Conservation (phyloP, 2,888 invertebrate genomes). For the Drosophila siamana region DNA sequence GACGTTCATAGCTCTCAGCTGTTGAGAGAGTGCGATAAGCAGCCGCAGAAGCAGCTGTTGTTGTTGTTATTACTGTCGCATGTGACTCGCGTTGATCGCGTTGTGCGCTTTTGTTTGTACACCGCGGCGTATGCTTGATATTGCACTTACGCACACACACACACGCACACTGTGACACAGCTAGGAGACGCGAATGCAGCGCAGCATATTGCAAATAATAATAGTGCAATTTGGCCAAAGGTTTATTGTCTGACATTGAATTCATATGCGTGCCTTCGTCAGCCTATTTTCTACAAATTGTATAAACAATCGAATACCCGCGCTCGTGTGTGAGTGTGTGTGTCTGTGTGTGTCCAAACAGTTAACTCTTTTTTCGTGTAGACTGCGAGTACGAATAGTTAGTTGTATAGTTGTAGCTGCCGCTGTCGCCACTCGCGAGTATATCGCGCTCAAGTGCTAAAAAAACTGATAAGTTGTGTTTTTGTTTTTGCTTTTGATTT, state of each 20-base stretch:
- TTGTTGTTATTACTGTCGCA: conserved; percentile 38
- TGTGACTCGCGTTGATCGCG: conserved; percentile 61
- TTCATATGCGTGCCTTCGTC: conserved; percentile 44
- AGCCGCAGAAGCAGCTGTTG: conserved; percentile 4
- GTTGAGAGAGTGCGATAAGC: conserved; percentile 59
- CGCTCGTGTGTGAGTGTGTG: neutral
- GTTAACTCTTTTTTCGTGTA: conserved; percentile 45
- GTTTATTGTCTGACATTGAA: conserved; percentile 72
- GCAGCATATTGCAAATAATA: conserved; percentile 46
- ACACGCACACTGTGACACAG: neutral
- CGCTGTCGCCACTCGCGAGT: conserved; percentile 3
- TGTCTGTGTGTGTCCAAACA: conserved; percentile 43
- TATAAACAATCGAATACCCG: neutral
- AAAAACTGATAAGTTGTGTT: conserved; percentile 54
- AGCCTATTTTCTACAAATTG: conserved; percentile 18
- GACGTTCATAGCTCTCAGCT: conserved; percentile 44
- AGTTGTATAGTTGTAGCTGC: neutral
- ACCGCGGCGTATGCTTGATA: conserved; percentile 68
- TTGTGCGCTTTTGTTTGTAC: conserved; percentile 37
- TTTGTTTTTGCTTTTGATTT: conserved; percentile 17
- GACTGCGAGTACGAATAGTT: neutral
- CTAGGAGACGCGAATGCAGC: conserved; percentile 39
- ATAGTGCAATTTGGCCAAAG: conserved; percentile 64
- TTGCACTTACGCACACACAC: conserved; percentile 24
- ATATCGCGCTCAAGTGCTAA: conserved; percentile 49